Percentiles rank a stretch among this genome's conserved stretches.
Conservation (phyloP, 2,797 vertebrate genomes). For the Streptopelia turtur region DNA sequence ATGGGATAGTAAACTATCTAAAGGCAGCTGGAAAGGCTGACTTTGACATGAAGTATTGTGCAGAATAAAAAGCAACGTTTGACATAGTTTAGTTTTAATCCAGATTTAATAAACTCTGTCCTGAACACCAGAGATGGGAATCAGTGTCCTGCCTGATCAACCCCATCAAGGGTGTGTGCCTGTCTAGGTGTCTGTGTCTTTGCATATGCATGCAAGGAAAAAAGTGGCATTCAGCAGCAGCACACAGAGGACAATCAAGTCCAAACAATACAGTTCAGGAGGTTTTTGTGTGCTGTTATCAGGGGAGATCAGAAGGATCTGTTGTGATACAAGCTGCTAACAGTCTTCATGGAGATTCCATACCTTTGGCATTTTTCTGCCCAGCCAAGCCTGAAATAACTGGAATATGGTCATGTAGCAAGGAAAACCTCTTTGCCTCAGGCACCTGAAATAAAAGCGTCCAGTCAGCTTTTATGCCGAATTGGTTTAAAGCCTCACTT, state of each 20-base stretch:
- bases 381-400: not conserved
- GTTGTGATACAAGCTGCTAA: not conserved
- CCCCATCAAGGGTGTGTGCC: not conserved
- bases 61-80: not conserved
- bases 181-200: not conserved
- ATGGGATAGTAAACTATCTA: not conserved
- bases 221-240: not conserved
- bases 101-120: not conserved
- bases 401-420: not conserved
- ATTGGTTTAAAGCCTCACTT: not conserved
- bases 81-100: not conserved
- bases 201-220: not conserved
- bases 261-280: not conserved
- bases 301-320: not conserved
- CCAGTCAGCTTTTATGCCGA: constrained; percentile 5
- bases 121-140: not conserved
- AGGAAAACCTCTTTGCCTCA: not conserved
- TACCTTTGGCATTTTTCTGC: not conserved
- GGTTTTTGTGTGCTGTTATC: not conserved
- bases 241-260: not conserved
- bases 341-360: not conserved
- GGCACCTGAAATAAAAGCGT: not conserved
- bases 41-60: fast-evolving
- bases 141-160: not conserved
- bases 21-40: not conserved